A percentile compares a stretch with the other conserved stretches of the same genome.
These are phyloP conservation scores for Homarus americanus DNA, from an alignment of 1,140 invertebrate genomes.

Conservation along the genomic window DNA sequence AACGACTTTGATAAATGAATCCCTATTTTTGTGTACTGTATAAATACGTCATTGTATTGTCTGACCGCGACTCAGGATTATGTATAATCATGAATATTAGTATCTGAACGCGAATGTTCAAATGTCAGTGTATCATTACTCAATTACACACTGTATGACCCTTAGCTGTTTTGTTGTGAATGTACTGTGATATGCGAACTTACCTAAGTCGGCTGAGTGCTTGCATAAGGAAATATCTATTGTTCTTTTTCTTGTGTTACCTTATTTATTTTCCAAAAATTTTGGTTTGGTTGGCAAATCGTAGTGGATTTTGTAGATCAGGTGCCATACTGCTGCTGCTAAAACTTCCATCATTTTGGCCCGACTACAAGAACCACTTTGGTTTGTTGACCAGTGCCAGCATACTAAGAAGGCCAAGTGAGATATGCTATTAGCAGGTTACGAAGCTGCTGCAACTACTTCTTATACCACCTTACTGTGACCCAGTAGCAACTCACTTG, in stretches of 20 bases:
- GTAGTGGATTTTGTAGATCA: constrained; percentile 34
- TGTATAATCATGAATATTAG: constrained; percentile 38
- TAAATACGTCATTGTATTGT: constrained; percentile 47
- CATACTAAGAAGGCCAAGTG: constrained; percentile 22
- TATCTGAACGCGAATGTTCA: constrained; percentile 30
- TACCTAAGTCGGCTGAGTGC: constrained; percentile 43
- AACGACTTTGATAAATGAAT: constrained; percentile 58
- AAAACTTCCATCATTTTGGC: constrained; percentile 44
- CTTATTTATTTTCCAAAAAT: constrained; percentile 53
- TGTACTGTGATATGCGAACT: constrained; percentile 69
- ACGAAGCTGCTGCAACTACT: constrained; percentile 50
- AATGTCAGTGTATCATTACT: constrained; percentile 28
- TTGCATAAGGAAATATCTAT: constrained; percentile 52
- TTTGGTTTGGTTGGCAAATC: constrained; percentile 22
- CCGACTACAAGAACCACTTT: constrained; percentile 20
- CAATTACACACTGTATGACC: constrained; percentile 39
- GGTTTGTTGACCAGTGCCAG: constrained; percentile 3
- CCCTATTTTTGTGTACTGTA: constrained; percentile 67
- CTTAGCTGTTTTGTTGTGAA: constrained; percentile 59
- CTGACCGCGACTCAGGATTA: constrained; percentile 54
- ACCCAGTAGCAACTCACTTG: constrained; percentile 28
- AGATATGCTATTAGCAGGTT: background rate
- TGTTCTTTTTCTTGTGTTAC: constrained; percentile 59
- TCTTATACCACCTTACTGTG: constrained; percentile 11
- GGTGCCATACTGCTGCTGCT: constrained; percentile 49